phyloP scores from a whole-genome alignment of 2,113 vertebrate species.

The Elgaria multicarinata region DNA sequence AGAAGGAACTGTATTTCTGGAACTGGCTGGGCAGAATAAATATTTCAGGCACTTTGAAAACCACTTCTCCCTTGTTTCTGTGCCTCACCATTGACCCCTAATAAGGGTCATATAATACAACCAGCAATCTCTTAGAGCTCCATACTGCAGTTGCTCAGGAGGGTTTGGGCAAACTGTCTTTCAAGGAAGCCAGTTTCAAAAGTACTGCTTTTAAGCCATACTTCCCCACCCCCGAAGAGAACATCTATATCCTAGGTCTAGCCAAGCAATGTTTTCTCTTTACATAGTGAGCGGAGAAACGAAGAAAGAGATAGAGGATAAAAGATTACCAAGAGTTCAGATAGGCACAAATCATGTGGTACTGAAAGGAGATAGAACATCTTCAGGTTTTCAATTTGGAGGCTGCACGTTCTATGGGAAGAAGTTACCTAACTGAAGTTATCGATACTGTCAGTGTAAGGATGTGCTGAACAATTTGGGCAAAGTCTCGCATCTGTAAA shows the following conservation, averaged over 20 bases:
- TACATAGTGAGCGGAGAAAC: neutral
- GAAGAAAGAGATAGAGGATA: neutral
- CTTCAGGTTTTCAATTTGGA: neutral
- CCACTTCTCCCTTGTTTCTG: too few relatives aligned
- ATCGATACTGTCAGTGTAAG: neutral
- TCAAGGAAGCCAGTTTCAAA: neutral
- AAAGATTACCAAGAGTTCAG: slow-evolving; percentile 13
- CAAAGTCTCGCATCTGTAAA: neutral
- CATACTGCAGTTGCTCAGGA: neutral
- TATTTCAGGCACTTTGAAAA: too few relatives aligned
- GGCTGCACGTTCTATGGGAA: neutral
- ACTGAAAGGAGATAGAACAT: neutral
- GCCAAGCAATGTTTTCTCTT: slow-evolving; percentile 24
- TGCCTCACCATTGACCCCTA: too few relatives aligned
- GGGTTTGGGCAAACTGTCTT: neutral
- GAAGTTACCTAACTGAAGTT: neutral
- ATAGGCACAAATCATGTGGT: neutral
- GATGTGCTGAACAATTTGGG: neutral
- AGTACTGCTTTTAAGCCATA: neutral
- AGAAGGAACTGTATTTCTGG: too few relatives aligned
- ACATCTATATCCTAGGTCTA: neutral
- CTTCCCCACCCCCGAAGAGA: slow-evolving; percentile 41
- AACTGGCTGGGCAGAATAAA: too few relatives aligned
- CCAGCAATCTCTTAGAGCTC: neutral
- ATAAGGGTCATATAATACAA: too few relatives aligned